Percentiles rank a stretch among this genome's conserved stretches.
Evolutionary conservation across 1,140 invertebrate genomes (phyloP).

Genomic region (Diabrotica undecimpunctata): DNA sequence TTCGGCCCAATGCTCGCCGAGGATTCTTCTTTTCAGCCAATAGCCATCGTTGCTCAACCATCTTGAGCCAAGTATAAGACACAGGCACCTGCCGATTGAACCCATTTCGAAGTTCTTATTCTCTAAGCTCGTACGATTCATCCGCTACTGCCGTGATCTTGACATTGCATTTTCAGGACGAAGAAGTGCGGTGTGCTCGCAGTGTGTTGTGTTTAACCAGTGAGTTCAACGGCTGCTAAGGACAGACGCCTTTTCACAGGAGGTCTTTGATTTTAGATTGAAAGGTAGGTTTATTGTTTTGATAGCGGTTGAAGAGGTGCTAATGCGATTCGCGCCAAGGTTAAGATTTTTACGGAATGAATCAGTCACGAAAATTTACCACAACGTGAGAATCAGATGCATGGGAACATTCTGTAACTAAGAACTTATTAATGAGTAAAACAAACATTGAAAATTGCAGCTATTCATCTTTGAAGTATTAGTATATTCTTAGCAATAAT

Average conservation of each 20-base stretch:
- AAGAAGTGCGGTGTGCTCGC: constrained; percentile 22
- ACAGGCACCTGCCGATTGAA: constrained; percentile 36
- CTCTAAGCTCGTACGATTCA: constrained; percentile 7
- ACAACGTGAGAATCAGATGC: no score
- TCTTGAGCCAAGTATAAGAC: constrained; percentile 36
- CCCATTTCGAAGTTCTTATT: constrained; percentile 33
- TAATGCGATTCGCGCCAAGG: no score
- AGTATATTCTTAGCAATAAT: no score
- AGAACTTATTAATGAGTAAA: no score
- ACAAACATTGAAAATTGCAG: no score
- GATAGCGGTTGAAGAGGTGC: no score
- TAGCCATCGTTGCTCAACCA: constrained; percentile 34
- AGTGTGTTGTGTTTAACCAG: constrained; percentile 23
- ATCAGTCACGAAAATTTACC: no score
- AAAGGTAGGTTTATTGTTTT: constrained; percentile 10
- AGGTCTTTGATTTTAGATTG: neutral
- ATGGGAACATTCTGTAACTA: no score
- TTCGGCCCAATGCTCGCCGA: constrained; percentile 30
- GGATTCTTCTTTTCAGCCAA: constrained; percentile 37
- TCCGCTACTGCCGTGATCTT: constrained; percentile 6
- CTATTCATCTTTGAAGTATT: no score
- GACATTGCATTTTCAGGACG: constrained; percentile 6
- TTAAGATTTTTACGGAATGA: no score
- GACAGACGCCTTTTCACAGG: constrained; percentile 12
- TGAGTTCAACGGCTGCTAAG: constrained; percentile 31